Percentiles rank a stretch among this genome's conserved stretches.
phyloP scores from a whole-genome alignment of 2,888 invertebrate species.

The Adelphocoris suturalis region DNA sequence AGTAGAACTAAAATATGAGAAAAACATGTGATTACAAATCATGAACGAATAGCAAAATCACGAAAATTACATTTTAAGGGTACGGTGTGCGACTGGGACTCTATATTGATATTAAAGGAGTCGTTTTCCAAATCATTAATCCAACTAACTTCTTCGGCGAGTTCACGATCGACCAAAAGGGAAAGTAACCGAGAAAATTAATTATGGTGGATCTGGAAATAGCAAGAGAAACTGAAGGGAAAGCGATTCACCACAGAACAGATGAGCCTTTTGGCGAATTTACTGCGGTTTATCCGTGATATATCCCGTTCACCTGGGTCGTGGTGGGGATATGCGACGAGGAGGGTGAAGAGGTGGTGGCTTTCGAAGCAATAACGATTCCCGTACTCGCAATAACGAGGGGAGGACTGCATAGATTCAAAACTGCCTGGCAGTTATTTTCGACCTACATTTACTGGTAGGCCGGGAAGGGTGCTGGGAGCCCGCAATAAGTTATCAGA shows the following conservation, averaged over 20 bases:
- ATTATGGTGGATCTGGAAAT: background rate
- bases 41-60: no score
- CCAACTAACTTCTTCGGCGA: no score
- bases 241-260: background rate
- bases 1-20: no score
- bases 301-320: background rate
- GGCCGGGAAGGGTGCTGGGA: background rate
- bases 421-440: slow-evolving; percentile 27
- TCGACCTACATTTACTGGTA: slow-evolving; percentile 8
- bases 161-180: no score
- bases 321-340: background rate
- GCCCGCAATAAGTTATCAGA: background rate
- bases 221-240: background rate
- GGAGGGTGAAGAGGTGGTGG: background rate
- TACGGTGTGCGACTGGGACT: no score
- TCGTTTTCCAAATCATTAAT: no score
- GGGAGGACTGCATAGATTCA: slow-evolving; percentile 12
- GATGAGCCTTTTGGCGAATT: background rate
- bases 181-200: background rate
- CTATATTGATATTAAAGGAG: no score
- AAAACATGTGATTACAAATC: no score
- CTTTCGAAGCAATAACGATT: background rate
- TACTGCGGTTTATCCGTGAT: slow-evolving; percentile 34
- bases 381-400: background rate
- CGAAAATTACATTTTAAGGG: no score